Evolutionary conservation across 2,888 invertebrate genomes (phyloP), one percentile per base, ranked within the genome.

Genomic region (Ophion slaviceki): DNA sequence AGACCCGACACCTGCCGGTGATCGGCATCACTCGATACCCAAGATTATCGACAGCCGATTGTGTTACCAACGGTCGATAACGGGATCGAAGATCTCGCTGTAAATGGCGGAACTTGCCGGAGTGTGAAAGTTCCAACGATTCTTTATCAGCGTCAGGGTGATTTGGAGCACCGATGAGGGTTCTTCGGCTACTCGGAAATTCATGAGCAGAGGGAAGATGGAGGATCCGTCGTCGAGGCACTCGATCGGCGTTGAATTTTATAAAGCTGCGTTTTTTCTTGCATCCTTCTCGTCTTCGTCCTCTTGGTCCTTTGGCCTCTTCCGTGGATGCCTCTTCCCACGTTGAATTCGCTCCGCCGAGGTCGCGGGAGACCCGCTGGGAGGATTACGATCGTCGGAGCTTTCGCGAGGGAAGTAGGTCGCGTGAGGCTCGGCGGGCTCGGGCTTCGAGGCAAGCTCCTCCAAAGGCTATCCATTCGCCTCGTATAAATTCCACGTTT

Each of bases 341-440:
- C 20, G 59, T 68, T 45, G 74, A 74, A 81, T 85, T 78, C 62
- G 67, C 78, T 32, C 4, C 32, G 32, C 4, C 62, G 83, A 47
- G 79, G 70, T 71, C 75, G 80, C 59, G 66, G 75, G 61, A 20
- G 68, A 17, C 32, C 10, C 36, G 68, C 40, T 4, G 40, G 45
- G 68, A 64, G 78, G 81, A 85, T 85, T 81, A 84, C 84, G 84
- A 62, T 81, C 77, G 67, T 47, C 61, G 62, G 74, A 66, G 85
- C 82, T 85, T 79, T 75, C 67, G 64, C 77, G 64, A 62, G 24
- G 75, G 79, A 82, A 85, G 85, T 85, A 85, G 85, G 85, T 85
- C 85, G 85, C 68, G 74, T 74, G 62, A 61, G 40, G 53, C 61
- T 68, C 53, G 53, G 78, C 81, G 74, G 70, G 77, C 78, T 74